These are phyloP conservation scores for Meloe dianella DNA, from an alignment of 2,888 invertebrate genomes.

Conservation along the genomic window DNA sequence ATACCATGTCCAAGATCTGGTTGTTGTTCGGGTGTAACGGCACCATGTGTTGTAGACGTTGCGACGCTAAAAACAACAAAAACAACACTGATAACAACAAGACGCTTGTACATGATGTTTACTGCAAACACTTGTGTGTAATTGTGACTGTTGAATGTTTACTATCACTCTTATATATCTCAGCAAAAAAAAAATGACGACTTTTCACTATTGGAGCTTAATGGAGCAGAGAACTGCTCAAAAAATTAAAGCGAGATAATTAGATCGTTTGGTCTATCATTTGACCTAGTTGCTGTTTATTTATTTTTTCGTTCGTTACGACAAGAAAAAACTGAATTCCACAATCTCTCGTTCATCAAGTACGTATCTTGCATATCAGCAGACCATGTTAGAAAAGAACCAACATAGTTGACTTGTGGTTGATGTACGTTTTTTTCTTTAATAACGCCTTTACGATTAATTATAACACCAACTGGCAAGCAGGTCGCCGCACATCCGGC, in stretches of 20 bases:
- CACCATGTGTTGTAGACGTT: constrained; percentile 16
- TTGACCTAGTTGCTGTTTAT: constrained; percentile 46
- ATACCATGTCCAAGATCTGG: constrained; percentile 47
- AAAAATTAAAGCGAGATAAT: constrained; percentile 51
- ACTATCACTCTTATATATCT: constrained; percentile 29
- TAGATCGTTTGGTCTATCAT: constrained; percentile 46
- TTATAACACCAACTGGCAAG: constrained; percentile 19
- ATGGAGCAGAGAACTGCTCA: constrained; percentile 57
- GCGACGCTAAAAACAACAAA: constrained; percentile 16
- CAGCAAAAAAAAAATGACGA: constrained; percentile 32
- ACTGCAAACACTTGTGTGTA: constrained; percentile 35
- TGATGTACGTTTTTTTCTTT: constrained; percentile 6
- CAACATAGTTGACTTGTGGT: background rate
- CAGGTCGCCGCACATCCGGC: constrained; percentile 27
- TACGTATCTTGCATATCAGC: constrained; percentile 30
- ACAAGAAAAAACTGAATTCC: constrained; percentile 14
- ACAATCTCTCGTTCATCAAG: constrained; percentile 32
- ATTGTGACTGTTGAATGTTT: constrained; percentile 35
- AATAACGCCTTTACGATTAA: constrained; percentile 26
- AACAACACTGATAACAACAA: constrained; percentile 45
- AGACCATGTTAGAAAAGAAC: constrained; percentile 50
- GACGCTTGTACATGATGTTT: constrained; percentile 52
- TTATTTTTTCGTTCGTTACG: background rate
- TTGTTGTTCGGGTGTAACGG: constrained; percentile 38
- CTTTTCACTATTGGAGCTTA: constrained; percentile 54